phyloP scores from a whole-genome alignment of 2,113 vertebrate species.

The Gasterosteus nipponicus region DNA sequence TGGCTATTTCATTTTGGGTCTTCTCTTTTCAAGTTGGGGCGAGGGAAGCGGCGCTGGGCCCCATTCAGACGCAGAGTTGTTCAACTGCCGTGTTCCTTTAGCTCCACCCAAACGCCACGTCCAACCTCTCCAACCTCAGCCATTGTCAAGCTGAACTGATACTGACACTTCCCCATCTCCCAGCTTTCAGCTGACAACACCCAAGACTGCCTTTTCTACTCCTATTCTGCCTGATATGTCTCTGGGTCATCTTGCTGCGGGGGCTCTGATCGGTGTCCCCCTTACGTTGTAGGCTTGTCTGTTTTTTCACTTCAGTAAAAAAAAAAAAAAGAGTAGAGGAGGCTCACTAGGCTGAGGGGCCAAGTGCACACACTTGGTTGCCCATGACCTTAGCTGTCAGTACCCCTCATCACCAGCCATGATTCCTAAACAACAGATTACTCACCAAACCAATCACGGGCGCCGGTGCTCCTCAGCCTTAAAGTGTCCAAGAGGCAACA shows the following conservation, averaged over 20 bases:
- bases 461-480: slow-evolving; percentile 56
- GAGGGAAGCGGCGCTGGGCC: slow-evolving; percentile 6
- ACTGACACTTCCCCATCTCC: slow-evolving; percentile 74
- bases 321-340: slow-evolving; percentile 52
- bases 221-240: slow-evolving; percentile 76
- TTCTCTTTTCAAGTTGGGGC: slow-evolving; percentile 51
- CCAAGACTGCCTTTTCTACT: slow-evolving; percentile 74
- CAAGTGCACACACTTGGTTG: slow-evolving; percentile 78
- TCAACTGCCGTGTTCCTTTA: slow-evolving; percentile 59
- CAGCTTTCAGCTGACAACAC: slow-evolving; percentile 76
- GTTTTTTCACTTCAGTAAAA: slow-evolving; percentile 53
- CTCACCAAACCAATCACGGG: slow-evolving; percentile 66
- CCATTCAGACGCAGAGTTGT: slow-evolving; percentile 62
- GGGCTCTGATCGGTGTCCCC: slow-evolving; percentile 43
- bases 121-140: slow-evolving; percentile 61
- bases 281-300: slow-evolving; percentile 57
- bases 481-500: slow-evolving; percentile 44
- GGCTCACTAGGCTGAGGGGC: slow-evolving; percentile 69
- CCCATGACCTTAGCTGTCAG: slow-evolving; percentile 81
- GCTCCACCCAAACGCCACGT: slow-evolving; percentile 43
- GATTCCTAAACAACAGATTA: slow-evolving; percentile 64
- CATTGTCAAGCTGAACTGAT: slow-evolving; percentile 72
- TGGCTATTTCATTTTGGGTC: slow-evolving; percentile 71
- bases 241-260: slow-evolving; percentile 74
- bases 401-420: slow-evolving; percentile 70